phyloP scores from a whole-genome alignment of 1,140 invertebrate genomes.

The Gryon sp. region DNA sequence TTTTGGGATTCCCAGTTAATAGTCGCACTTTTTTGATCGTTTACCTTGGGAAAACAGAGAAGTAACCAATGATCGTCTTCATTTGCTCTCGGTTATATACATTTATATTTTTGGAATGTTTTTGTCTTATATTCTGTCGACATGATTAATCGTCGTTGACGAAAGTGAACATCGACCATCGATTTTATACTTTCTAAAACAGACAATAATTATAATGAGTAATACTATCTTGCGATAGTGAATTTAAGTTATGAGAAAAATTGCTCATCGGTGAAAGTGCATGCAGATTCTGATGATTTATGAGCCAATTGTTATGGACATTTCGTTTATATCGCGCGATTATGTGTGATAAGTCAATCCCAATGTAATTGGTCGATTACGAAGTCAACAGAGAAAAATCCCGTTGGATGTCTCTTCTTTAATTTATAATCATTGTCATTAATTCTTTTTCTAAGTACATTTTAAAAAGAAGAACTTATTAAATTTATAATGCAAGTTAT shows the following conservation, averaged over 20 bases:
- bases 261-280: conserved; percentile 54
- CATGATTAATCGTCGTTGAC: conserved; percentile 42
- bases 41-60: too few relatives aligned
- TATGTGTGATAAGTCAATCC: conserved; percentile 16
- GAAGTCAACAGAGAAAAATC: too few relatives aligned
- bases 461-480: not conserved
- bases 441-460: too few relatives aligned
- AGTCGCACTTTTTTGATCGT: too few relatives aligned
- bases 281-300: conserved; percentile 55
- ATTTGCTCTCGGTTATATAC: too few relatives aligned
- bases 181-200: conserved; percentile 62
- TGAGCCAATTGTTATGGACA: conserved; percentile 34
- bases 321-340: conserved; percentile 21
- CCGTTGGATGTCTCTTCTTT: too few relatives aligned
- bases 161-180: conserved; percentile 40
- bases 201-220: conserved; percentile 54
- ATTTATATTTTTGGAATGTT: not conserved
- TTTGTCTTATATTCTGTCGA: not conserved
- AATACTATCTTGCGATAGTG: conserved; percentile 41
- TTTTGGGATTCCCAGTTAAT: too few relatives aligned
- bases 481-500: not conserved
- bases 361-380: too few relatives aligned
- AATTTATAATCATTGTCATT: too few relatives aligned
- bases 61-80: too few relatives aligned
- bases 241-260: conserved; percentile 54